Conservation (phyloP, 2,888 invertebrate species). For the Tetramorium bicarinatum region DNA sequence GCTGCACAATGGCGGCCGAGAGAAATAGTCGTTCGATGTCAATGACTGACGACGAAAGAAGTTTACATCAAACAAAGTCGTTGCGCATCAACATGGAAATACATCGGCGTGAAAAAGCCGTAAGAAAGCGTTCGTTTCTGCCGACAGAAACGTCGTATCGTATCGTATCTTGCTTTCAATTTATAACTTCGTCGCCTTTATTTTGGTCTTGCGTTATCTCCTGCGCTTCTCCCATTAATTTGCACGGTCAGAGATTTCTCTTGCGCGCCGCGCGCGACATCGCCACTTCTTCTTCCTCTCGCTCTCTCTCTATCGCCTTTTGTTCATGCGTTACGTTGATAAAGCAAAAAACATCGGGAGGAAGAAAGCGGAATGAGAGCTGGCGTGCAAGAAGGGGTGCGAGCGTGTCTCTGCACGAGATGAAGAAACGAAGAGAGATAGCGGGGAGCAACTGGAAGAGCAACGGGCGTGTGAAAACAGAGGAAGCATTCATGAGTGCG, state of each 20-base stretch:
- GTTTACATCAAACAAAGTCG: conserved; percentile 43
- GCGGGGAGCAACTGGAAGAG: background rate
- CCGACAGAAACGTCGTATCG: background rate
- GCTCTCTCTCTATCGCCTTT: conserved; percentile 25
- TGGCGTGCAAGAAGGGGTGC: conserved; percentile 26
- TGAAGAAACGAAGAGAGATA: conserved; percentile 19
- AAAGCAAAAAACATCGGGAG: conserved; percentile 34
- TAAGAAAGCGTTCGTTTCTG: conserved; percentile 4
- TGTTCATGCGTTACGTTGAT: conserved; percentile 21
- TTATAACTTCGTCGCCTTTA: conserved; percentile 31
- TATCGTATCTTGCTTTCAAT: conserved; percentile 43
- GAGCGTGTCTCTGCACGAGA: conserved; percentile 23
- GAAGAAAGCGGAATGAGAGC: conserved; percentile 42
- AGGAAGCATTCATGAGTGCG: conserved; percentile 65
- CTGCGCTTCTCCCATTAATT: conserved; percentile 31
- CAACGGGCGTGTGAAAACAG: conserved; percentile 40
- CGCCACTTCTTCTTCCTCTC: conserved; percentile 8
- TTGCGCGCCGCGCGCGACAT: conserved; percentile 25
- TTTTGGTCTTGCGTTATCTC: background rate
- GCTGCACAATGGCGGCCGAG: conserved; percentile 57
- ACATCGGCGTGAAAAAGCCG: background rate
- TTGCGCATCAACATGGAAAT: conserved; percentile 26
- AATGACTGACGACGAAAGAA: conserved; percentile 51
- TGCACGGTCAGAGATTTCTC: conserved; percentile 17
- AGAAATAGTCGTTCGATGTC: conserved; percentile 63